Evolutionary conservation across 1,140 invertebrate species (phyloP).

Genomic region (Ylistrum balloti): DNA sequence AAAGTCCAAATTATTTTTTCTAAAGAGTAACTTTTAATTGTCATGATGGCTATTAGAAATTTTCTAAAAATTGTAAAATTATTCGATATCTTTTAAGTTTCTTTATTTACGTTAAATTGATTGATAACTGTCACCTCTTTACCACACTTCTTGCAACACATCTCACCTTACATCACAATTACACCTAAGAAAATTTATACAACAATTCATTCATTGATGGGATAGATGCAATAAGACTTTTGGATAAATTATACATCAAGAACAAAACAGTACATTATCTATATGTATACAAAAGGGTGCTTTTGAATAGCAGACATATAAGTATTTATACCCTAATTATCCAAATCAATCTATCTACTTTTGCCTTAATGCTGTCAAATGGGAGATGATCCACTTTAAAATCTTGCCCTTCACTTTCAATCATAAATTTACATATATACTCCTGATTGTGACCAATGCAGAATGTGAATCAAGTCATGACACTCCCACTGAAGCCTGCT

Average conservation of each 20-base stretch:
- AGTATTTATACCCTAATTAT: neutral
- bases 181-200: neutral
- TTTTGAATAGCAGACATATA: too few species aligned
- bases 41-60: neutral
- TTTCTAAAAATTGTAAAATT: neutral
- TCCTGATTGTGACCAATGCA: too few species aligned
- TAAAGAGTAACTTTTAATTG: neutral
- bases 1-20: neutral
- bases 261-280: neutral
- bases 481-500: too few species aligned
- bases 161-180: neutral
- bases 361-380: neutral
- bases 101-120: neutral
- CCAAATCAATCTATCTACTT: neutral
- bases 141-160: neutral
- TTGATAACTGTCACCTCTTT: neutral
- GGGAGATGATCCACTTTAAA: neutral
- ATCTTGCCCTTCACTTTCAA: too few species aligned
- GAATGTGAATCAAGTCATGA: too few species aligned
- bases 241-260: slow-evolving; percentile 28
- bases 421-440: too few species aligned
- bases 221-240: neutral
- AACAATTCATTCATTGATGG: neutral
- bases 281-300: too few species aligned
- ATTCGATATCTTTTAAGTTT: neutral